Conservation (phyloP, 1,140 invertebrate species). For the honey bee (Apis mellifera) region Amel_HAv3.1 CM009931.2:12020001-12020500, state of each 20-base stretch:
- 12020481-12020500: slow-evolving; percentile 26
- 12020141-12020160: slow-evolving; percentile 31
- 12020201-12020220: slow-evolving; percentile 4
- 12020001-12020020: slow-evolving; percentile 43
- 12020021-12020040: slow-evolving; percentile 38
- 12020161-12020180: slow-evolving; percentile 37
- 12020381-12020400: slow-evolving; percentile 24
- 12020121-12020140: not conserved
- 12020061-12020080: slow-evolving; percentile 23
- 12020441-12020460: slow-evolving; percentile 18
- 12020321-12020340: slow-evolving; percentile 31
- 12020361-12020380: not conserved
- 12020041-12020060: slow-evolving; percentile 22
- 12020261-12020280: not conserved
- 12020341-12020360: slow-evolving; percentile 8
- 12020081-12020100: slow-evolving; percentile 27
- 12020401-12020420: not conserved
- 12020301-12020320: not conserved
- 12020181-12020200: slow-evolving; percentile 1
- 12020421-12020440: slow-evolving; percentile 1
- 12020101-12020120: not conserved
- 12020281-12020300: not conserved
- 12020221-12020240: slow-evolving; percentile 24
- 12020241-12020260: not conserved
- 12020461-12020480: slow-evolving; percentile 40